Percentiles rank a stretch among this genome's conserved stretches.
These are phyloP conservation scores for Machimus atricapillus DNA, from an alignment of 2,888 invertebrate genomes.

Conservation along the genomic window DNA sequence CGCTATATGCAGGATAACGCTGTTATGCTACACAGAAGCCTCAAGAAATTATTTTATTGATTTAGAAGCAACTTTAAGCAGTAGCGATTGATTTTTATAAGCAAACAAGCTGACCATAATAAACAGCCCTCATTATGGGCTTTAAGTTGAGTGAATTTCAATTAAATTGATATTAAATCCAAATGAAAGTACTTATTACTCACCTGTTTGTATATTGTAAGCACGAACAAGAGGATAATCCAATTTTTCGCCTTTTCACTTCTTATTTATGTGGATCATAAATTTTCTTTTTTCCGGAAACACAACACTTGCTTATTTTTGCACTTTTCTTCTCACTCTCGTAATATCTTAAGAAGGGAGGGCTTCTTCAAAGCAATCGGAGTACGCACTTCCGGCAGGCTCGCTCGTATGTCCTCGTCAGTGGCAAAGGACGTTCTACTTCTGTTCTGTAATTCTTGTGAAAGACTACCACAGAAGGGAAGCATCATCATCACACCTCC, in stretches of 20 bases:
- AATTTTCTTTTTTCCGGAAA: not conserved
- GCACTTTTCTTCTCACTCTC: not conserved
- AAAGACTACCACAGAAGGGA: not conserved
- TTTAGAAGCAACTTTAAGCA: not conserved
- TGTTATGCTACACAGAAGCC: constrained; percentile 4
- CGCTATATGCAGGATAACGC: not conserved
- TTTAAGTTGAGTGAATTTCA: not conserved
- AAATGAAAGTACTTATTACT: not conserved
- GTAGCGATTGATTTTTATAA: constrained; percentile 15
- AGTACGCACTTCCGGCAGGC: not conserved
- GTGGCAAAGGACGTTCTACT: not conserved
- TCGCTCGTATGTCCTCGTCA: not conserved
- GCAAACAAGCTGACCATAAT: not conserved
- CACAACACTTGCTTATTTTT: not conserved
- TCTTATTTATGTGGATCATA: not conserved
- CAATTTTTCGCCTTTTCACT: not conserved
- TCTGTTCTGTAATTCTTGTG: not conserved
- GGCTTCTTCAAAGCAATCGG: not conserved
- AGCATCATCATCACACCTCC: not conserved
- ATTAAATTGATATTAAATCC: not conserved
- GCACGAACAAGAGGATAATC: not conserved
- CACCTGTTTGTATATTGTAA: not conserved
- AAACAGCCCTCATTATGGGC: not conserved
- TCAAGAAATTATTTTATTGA: constrained; percentile 6
- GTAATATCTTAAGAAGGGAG: not conserved